Evolutionary conservation across 2,888 invertebrate genomes (phyloP).

Genomic region (Campoplex nolae): DNA sequence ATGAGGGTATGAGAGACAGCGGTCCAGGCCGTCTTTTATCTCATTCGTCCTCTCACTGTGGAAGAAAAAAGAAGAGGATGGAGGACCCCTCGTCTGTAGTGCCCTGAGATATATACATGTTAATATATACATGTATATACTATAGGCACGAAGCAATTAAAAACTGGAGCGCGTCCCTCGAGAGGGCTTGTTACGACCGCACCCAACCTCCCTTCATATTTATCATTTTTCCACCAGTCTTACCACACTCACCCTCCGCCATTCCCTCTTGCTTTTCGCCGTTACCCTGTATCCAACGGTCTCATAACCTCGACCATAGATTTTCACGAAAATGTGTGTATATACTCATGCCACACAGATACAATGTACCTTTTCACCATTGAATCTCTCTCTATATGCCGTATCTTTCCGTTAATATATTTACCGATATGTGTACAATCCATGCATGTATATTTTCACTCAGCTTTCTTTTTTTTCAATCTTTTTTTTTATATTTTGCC

Average conservation of each 20-base stretch:
- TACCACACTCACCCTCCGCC: slow-evolving; percentile 36
- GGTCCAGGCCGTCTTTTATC: slow-evolving; percentile 53
- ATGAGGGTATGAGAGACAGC: slow-evolving; percentile 40
- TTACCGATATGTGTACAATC: slow-evolving; percentile 28
- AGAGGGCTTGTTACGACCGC: slow-evolving; percentile 81
- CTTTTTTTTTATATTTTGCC: slow-evolving; percentile 1
- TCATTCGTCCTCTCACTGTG: slow-evolving; percentile 37
- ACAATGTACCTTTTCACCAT: slow-evolving; percentile 37
- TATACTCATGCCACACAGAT: not conserved
- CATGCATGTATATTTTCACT: slow-evolving; percentile 5
- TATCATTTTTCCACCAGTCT: slow-evolving; percentile 80
- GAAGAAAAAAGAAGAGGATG: slow-evolving; percentile 30
- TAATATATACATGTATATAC: slow-evolving; percentile 50
- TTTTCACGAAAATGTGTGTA: not conserved
- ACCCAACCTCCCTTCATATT: slow-evolving; percentile 75
- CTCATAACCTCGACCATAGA: slow-evolving; percentile 5
- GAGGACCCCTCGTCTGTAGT: slow-evolving; percentile 27
- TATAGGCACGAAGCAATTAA: slow-evolving; percentile 73
- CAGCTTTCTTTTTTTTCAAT: slow-evolving; percentile 14
- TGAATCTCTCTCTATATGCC: slow-evolving; percentile 17
- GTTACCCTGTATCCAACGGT: slow-evolving; percentile 6
- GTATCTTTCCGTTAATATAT: slow-evolving; percentile 35
- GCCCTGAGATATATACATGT: slow-evolving; percentile 34
- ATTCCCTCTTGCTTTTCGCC: slow-evolving; percentile 7
- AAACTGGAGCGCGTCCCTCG: slow-evolving; percentile 75